Base-by-base conservation (phyloP, 2,888 invertebrate species). In the Nymphalis polychloros region DNA sequence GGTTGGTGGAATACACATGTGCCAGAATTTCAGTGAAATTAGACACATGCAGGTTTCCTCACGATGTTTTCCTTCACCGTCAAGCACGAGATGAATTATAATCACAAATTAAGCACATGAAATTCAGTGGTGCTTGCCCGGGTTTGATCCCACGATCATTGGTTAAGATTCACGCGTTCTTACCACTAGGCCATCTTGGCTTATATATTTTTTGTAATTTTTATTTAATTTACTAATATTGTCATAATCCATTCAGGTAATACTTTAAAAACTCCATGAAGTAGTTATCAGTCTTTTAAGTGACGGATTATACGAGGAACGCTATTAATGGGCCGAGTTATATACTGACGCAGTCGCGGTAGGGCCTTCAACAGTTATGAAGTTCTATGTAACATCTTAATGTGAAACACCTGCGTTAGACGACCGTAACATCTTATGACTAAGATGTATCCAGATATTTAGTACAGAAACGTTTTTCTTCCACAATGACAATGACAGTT, bases 281-380 rank as follows among this genome's bases (percentile, higher is more conserved):
- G 35, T 20, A 59, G 61, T 65, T 69, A 69, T 64, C 64, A 50
- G 68, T 61, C 46, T 59, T 69, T 50, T 49, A 68, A 64, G 55
- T 64, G 64, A 64, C 68, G 68, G 59, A 69, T 69, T 52, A 63
- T 59, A 49, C 35, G 20, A 20, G 48, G 49, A 49, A 13, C 64
- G 41, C 41, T 61, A 17, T 61, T 62, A 57, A 62, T 49, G 57
- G 61, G 23, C 23, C 49, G 49, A 67, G 61, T 65, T 69, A 69
- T 69, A 50, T 17, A 55, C 68, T 68, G 68, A 64, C 35, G 47
- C 62, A 65, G 57, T 55, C 52, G 23, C 59, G 46, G 35, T n/a
- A 35, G 47, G 46, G 63, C 53, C 63, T 55, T 53, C 41, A 63
- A 41, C 31, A 16, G 57, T 67, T 67, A 67, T 67, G 61, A 66